Percentiles rank a stretch among this genome's conserved stretches.
These are phyloP conservation scores for Silurus aristotelis DNA, from an alignment of 2,797 vertebrate genomes.

Conservation along the genomic window DNA sequence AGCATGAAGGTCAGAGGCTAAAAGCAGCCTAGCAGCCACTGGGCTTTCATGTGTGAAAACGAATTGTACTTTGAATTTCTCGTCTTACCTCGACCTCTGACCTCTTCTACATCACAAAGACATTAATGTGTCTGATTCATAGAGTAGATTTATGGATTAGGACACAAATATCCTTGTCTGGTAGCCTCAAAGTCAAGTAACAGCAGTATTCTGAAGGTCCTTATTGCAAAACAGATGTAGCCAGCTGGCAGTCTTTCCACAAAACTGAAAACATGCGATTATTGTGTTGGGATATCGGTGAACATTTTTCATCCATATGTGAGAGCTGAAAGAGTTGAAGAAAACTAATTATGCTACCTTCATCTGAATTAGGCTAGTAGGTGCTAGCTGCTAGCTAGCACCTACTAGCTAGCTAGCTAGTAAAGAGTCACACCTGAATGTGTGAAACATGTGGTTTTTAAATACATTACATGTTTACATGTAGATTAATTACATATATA, in stretches of 20 bases:
- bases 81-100: not conserved
- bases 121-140: not conserved
- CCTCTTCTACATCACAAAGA: not conserved
- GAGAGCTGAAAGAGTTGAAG: not conserved
- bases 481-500: not conserved
- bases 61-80: conserved; percentile 1
- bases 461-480: not conserved
- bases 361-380: not conserved
- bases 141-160: not conserved
- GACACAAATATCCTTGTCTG: not conserved
- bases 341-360: not conserved
- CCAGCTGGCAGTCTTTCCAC: not conserved
- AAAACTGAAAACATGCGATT: not conserved
- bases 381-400: not conserved
- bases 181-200: not conserved
- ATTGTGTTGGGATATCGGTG: not conserved
- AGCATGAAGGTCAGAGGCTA: conserved; percentile 9
- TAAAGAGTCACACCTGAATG: not conserved
- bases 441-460: not conserved
- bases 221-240: not conserved
- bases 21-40: not conserved
- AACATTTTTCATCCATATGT: not conserved
- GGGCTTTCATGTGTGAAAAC: conserved; percentile 13
- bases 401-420: too few species aligned
- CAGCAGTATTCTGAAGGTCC: not conserved